Percentiles rank a stretch among this genome's conserved stretches.
Evolutionary conservation across 2,888 invertebrate genomes (phyloP).

Genomic region (Archips crataeganus): DNA sequence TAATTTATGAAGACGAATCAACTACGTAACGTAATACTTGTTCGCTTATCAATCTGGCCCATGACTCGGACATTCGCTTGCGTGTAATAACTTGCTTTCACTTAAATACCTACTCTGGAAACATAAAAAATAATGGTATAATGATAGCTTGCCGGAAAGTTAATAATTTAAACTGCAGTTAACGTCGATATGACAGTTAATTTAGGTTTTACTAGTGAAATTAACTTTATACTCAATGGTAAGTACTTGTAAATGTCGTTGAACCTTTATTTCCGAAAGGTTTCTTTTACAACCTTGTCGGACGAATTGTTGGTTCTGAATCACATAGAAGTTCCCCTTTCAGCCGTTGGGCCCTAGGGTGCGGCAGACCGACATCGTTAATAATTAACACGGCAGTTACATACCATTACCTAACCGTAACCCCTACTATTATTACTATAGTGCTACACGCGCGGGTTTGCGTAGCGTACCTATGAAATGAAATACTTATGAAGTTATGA

Average conservation of each 20-base stretch:
- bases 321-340: constrained; percentile 23
- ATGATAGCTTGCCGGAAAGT: constrained; percentile 28
- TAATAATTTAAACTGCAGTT: constrained; percentile 17
- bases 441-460: constrained; percentile 4
- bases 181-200: constrained; percentile 1
- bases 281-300: constrained; percentile 4
- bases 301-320: constrained; percentile 18
- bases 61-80: not conserved
- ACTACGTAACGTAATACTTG: constrained; percentile 1
- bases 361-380: constrained; percentile 32
- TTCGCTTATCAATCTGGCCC: constrained; percentile 11
- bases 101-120: constrained; percentile 24
- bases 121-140: constrained; percentile 35
- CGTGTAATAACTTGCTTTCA: constrained; percentile 27
- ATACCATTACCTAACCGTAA: constrained; percentile 16
- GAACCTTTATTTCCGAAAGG: not conserved
- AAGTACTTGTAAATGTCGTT: not conserved
- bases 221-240: not conserved
- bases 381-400: constrained; percentile 35
- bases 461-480: constrained; percentile 3
- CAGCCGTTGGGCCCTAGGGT: constrained; percentile 22
- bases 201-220: not conserved
- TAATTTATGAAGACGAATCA: not conserved
- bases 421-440: constrained; percentile 21
- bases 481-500: no score